These are phyloP conservation scores for Hydrotaea cyrtoneurina DNA, from an alignment of 2,888 invertebrate species.

Conservation along the genomic window DNA sequence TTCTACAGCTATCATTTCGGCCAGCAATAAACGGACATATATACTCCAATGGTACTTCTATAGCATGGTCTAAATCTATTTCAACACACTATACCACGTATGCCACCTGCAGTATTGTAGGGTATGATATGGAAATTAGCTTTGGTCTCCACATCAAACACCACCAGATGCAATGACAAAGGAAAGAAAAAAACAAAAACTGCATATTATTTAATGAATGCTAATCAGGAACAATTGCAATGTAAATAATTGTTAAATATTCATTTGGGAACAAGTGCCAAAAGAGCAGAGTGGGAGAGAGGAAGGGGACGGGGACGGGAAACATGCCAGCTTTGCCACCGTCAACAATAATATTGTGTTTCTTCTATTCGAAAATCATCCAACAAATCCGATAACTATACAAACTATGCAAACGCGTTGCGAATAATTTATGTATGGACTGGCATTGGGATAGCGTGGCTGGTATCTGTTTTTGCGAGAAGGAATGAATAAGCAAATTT, in stretches of 20 bases:
- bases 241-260: slow-evolving; percentile 25
- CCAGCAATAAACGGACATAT: too few species aligned
- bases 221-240: slow-evolving; percentile 26
- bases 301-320: background rate
- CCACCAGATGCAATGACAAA: background rate
- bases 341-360: background rate
- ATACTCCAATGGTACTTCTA: too few species aligned
- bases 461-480: background rate
- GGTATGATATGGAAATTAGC: background rate
- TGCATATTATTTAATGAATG: slow-evolving; percentile 15
- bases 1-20: too few species aligned
- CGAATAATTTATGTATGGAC: background rate
- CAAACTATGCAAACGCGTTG: background rate
- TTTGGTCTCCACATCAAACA: background rate
- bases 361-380: background rate
- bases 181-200: background rate
- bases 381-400: background rate
- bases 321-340: background rate
- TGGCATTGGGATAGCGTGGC: background rate
- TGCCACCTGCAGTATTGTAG: too few species aligned
- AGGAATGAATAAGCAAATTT: background rate
- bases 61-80: too few species aligned
- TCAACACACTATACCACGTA: too few species aligned
- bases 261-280: background rate
- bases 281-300: background rate